Evolutionary conservation across 2,888 invertebrate species (phyloP).

Genomic region (Xanthorhoe designata): DNA sequence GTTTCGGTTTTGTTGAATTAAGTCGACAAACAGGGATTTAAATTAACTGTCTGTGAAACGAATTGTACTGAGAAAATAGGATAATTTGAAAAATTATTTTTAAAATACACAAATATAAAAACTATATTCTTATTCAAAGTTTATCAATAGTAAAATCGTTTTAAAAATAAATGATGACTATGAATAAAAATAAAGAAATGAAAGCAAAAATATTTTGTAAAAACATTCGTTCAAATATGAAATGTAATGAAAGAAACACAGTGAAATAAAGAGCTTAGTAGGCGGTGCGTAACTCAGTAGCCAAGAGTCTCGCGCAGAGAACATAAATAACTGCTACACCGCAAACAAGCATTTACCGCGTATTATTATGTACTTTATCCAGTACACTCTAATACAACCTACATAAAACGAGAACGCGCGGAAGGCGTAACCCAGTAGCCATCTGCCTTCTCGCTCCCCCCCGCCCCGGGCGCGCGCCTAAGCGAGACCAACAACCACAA

Average conservation of each 20-base stretch:
- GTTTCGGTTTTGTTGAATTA: constrained; percentile 45
- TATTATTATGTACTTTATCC: constrained; percentile 71
- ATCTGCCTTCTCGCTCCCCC: constrained; percentile 76
- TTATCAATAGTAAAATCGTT: neutral
- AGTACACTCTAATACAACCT: constrained; percentile 82
- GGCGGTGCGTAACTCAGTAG: constrained; percentile 79
- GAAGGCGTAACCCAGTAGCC: constrained; percentile 85
- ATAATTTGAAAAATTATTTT: neutral
- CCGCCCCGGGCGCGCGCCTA: constrained; percentile 79
- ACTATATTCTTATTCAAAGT: too few species aligned
- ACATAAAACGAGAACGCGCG: constrained; percentile 83
- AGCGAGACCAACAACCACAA: constrained; percentile 84
- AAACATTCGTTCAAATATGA: neutral
- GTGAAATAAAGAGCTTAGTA: constrained; percentile 52
- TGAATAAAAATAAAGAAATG: too few species aligned
- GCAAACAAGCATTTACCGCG: constrained; percentile 80
- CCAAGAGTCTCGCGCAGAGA: constrained; percentile 55
- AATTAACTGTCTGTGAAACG: constrained; percentile 20
- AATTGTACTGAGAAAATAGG: constrained; percentile 20
- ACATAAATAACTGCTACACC: constrained; percentile 76
- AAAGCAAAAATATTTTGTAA: too few species aligned
- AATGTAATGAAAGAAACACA: constrained; percentile 18
- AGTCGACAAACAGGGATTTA: constrained; percentile 25
- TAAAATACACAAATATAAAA: too few species aligned
- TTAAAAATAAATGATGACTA: neutral